These are phyloP conservation scores for Agrilus mali DNA, from an alignment of 2,888 invertebrate species.

Conservation along the genomic window DNA sequence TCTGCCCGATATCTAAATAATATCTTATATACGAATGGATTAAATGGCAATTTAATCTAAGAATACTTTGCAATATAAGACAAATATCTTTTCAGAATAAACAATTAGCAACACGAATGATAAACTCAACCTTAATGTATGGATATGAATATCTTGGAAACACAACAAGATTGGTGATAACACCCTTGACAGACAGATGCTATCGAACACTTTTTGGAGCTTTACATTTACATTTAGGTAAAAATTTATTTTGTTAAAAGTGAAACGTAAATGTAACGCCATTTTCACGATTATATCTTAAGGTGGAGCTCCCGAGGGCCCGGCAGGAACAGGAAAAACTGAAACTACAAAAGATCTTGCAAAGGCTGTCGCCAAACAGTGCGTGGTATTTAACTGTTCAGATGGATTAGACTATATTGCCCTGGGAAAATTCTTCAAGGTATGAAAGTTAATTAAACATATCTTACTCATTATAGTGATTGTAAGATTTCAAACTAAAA, in stretches of 20 bases:
- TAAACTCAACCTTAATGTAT: slow-evolving; percentile 77
- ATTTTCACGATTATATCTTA: slow-evolving; percentile 1
- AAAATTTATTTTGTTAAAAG: neutral
- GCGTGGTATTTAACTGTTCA: slow-evolving; percentile 93
- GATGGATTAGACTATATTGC: slow-evolving; percentile 90
- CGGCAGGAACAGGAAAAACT: slow-evolving; percentile 65
- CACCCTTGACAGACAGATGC: slow-evolving; percentile 86
- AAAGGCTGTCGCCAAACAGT: slow-evolving; percentile 91
- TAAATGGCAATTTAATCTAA: no score
- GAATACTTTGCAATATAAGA: no score
- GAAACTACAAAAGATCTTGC: slow-evolving; percentile 93
- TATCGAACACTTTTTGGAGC: slow-evolving; percentile 89
- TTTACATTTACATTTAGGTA: slow-evolving; percentile 72
- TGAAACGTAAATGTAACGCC: no score
- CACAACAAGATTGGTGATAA: slow-evolving; percentile 76
- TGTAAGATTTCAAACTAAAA: no score
- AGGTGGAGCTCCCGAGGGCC: slow-evolving; percentile 41
- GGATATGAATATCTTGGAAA: slow-evolving; percentile 94
- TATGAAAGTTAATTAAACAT: slow-evolving; percentile 17
- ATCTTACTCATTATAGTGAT: no score
- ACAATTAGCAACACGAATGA: slow-evolving; percentile 66
- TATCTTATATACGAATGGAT: no score
- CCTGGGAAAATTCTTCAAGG: slow-evolving; percentile 85
- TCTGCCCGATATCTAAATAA: no score
- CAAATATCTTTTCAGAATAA: slow-evolving; percentile 30